Evolutionary conservation across 2,888 invertebrate genomes (phyloP).

Genomic region (Macropis europaea): DNA sequence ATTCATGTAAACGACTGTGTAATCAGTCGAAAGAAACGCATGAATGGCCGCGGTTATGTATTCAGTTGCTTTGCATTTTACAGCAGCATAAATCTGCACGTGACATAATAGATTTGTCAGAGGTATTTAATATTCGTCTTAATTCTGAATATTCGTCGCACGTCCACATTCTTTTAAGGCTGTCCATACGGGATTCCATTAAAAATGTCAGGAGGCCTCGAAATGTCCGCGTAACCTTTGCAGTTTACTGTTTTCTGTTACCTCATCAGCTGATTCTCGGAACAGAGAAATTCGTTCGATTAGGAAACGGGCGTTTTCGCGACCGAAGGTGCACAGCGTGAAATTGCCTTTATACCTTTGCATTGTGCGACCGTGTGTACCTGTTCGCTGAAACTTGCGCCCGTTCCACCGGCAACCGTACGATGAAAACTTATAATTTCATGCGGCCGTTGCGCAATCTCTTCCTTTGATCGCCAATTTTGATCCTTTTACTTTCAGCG

Average conservation of each 20-base stretch:
- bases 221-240: too few relatives aligned
- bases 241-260: not conserved
- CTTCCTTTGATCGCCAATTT: conserved; percentile 14
- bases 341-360: not conserved
- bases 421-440: conserved; percentile 16
- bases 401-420: not conserved
- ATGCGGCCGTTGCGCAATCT: conserved; percentile 14
- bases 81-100: too few relatives aligned
- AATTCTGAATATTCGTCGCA: too few relatives aligned
- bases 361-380: not conserved
- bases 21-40: too few relatives aligned
- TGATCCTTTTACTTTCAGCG: conserved; percentile 31
- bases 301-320: not conserved
- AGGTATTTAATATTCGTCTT: too few relatives aligned
- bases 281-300: not conserved
- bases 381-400: conserved; percentile 1
- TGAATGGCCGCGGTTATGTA: too few relatives aligned
- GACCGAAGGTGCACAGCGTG: not conserved
- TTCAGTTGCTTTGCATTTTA: too few relatives aligned
- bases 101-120: too few relatives aligned
- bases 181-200: too few relatives aligned
- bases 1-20: too few relatives aligned
- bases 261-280: not conserved
- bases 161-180: too few relatives aligned
- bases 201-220: too few relatives aligned